A percentile compares a stretch with the other conserved stretches of the same genome.
Evolutionary conservation across 2,888 invertebrate genomes (phyloP).

Genomic region (Ashinkailepas kermadecensis): DNA sequence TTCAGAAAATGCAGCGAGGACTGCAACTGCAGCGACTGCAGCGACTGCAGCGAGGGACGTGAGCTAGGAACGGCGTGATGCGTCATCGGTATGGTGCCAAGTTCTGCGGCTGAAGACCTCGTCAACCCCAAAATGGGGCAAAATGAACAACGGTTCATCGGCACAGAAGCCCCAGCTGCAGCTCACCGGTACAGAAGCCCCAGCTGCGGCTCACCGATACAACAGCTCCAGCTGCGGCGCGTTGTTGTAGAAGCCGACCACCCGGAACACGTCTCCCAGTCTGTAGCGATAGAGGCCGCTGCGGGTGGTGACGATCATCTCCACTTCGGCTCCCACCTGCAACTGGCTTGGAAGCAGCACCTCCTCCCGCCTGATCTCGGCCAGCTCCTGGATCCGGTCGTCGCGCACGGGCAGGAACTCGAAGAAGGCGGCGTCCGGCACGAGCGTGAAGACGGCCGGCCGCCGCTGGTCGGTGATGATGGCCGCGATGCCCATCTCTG

Average conservation of each 20-base stretch:
- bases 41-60: too few species aligned
- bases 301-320: slow-evolving; percentile 40
- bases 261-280: slow-evolving; percentile 41
- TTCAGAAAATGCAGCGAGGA: too few species aligned
- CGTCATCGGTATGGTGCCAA: too few species aligned
- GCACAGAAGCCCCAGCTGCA: too few species aligned
- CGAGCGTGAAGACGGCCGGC: too few species aligned
- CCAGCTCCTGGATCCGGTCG: not conserved
- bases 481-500: not conserved
- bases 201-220: slow-evolving; percentile 29
- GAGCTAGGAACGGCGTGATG: too few species aligned
- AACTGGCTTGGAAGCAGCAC: not conserved
- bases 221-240: slow-evolving; percentile 32
- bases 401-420: not conserved
- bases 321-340: slow-evolving; percentile 25
- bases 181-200: too few species aligned
- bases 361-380: not conserved
- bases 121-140: too few species aligned
- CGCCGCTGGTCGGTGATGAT: not conserved
- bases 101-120: too few species aligned
- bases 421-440: not conserved
- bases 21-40: too few species aligned
- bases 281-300: slow-evolving; percentile 40
- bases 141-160: too few species aligned
- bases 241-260: slow-evolving; percentile 38